Evolutionary conservation across 1,140 invertebrate genomes (phyloP), one percentile per base, ranked within the genome.

Genomic region (Holcopasites calliopsidis): DNA sequence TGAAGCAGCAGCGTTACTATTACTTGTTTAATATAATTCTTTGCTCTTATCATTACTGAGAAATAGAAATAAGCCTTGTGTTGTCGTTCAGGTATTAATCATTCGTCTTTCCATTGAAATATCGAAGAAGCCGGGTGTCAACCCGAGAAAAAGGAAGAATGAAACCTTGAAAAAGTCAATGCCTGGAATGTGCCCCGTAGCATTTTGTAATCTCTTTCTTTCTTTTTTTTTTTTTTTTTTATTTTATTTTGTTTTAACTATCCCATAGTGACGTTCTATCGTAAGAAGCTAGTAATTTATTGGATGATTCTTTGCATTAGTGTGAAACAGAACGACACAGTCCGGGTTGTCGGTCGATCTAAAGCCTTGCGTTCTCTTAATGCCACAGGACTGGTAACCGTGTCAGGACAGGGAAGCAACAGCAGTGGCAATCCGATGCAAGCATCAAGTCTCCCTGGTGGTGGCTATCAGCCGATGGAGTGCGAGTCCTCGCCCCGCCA

Each of bases 401-500:
- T 89, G 89, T 91, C 89, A 87, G 92, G 89, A 88, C 91, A 89
- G 88, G 87, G 90, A 86, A 89, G 82, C 86, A 87, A 70, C 68
- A 88, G 77, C 86, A 86, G 77, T 78, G 88, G 85, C 85, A 91
- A 79, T 68, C 66, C 86, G 80, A 88, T 87, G 86, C 88, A 85
- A 88, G 87, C 86, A 81, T 82, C 84, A 76, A 90, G 83, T 83
- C 84, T 87, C 80, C 83, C 87, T 70, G 86, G 87, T 79, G 89
- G 86, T 76, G 89, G 86, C 76, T 92, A 92, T 80, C 90, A 92
- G 65, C 90, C 92, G 38, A 93, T 93, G 92, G 92, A 92, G 38
- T 93, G 92, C 79, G 92, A 92, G 69, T 90, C 92, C 13, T 93
- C 92, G 76, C 92, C 89, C 33, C 87, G 89, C 73, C 90, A 91